These are phyloP conservation scores for Orthonychiurus folsomi DNA, from an alignment of 2,888 invertebrate genomes.

Conservation along the genomic window DNA sequence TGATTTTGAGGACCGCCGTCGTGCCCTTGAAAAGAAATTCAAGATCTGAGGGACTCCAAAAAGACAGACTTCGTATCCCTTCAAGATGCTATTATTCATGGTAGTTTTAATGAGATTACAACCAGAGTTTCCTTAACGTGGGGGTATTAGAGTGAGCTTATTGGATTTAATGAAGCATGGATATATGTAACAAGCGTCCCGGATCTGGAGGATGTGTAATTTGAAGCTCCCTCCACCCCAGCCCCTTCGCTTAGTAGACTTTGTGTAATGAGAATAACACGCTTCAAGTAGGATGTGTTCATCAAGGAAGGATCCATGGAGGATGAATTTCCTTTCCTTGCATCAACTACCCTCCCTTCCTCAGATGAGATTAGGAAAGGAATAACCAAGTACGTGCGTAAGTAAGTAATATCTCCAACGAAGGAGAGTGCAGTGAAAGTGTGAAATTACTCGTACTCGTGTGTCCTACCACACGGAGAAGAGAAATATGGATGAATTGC, in stretches of 20 bases:
- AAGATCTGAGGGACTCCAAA: background rate
- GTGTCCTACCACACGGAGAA: background rate
- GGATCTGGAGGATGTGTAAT: background rate
- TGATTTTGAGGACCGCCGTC: too few species aligned
- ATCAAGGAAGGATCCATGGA: background rate
- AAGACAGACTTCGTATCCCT: too few species aligned
- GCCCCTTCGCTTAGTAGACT: too few species aligned
- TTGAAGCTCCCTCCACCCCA: background rate
- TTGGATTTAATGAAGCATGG: background rate
- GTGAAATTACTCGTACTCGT: background rate
- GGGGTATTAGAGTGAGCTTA: too few species aligned
- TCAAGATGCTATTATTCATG: background rate
- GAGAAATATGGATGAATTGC: too few species aligned
- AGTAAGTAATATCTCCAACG: too few species aligned
- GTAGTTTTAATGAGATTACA: background rate
- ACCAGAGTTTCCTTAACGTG: too few species aligned
- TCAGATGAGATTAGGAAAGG: too few species aligned
- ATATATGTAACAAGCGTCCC: background rate
- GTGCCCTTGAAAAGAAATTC: too few species aligned
- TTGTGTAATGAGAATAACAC: background rate
- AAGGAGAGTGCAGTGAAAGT: background rate
- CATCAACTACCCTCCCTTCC: too few species aligned
- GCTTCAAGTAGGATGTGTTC: constrained; percentile 1
- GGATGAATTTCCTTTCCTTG: background rate
- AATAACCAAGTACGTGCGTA: too few species aligned